Base-by-base conservation (phyloP, 37 sponge, comb jelly and placozoan species). In the Oscarella lobularis region DNA sequence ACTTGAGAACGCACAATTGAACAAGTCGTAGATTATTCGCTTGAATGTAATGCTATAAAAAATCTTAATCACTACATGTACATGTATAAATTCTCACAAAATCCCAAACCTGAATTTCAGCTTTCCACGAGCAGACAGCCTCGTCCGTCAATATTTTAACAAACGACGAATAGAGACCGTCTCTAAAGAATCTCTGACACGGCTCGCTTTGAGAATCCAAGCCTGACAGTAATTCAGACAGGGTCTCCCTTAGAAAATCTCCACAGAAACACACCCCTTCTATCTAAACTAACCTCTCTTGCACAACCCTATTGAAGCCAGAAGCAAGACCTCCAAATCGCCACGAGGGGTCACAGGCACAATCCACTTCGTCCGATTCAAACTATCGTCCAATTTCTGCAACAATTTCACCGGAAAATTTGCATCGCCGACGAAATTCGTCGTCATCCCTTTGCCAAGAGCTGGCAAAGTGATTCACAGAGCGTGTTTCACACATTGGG, bases 91-190 rank as follows among this genome's bases (percentile, higher is more conserved):
- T 20, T 40, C 0, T 20, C 36, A 40, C 73, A 41, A 33, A 39
- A 29, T 29, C 0, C 67, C 77, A 31, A 34, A 93, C 94, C 83
- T 96, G 98, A 72, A 96, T 96, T 37, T 96, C 94, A 38, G 88
- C 83, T 27, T 93, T 93, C 98, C 98, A 96, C 30, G 83, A 82
- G 38, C 79, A 83, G 31, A 96, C 94, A 40, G 98, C 98, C 66
- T 90, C 95, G 67, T 96, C 98, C 41, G 84, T 87, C 38, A 96
- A 81, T 29, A 96, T 82, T 73, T 84, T 81, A 3, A 3, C 36
- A 37, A 96, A 96, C 0, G 98, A 96, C 33, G 73, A 78, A 29
- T 87, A 75, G 9, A 93, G 80, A 1, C 95, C 89, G 31, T 93
- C 98, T 37, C 81, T 72, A 66, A 87, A 90, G 77, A 97, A 93